Conservation (phyloP, 2,888 invertebrate species). For the Rhagonycha fulva region DNA sequence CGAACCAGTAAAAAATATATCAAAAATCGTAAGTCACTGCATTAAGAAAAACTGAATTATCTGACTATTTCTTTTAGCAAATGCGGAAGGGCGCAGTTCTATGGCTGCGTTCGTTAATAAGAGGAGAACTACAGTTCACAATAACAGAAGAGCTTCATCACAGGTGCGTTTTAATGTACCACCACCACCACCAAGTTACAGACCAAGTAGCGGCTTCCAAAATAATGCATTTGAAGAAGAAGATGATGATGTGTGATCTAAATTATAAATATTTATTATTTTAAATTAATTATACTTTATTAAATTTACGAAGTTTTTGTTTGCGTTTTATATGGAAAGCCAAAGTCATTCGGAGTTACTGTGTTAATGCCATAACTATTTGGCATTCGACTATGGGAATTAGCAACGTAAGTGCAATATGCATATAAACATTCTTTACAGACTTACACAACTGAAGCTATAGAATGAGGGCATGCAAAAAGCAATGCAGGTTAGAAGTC, state of each 20-base stretch:
- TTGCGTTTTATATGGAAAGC: too few relatives aligned
- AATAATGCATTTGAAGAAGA: not conserved
- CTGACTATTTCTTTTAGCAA: not conserved
- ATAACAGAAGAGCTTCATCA: not conserved
- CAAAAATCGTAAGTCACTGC: not conserved
- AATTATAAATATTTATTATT: not conserved
- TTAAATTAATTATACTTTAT: not conserved
- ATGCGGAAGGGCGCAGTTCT: not conserved
- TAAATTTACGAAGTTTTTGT: not conserved
- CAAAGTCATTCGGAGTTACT: too few relatives aligned
- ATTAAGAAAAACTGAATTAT: not conserved
- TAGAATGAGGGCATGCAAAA: too few relatives aligned
- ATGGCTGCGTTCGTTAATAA: slow-evolving; percentile 5
- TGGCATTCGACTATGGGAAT: too few relatives aligned
- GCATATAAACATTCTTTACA: too few relatives aligned
- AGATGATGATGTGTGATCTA: not conserved
- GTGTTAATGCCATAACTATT: too few relatives aligned
- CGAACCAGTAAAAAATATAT: slow-evolving; percentile 26
- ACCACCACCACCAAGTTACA: not conserved
- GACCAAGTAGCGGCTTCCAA: not conserved
- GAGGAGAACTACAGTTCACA: slow-evolving; percentile 2
- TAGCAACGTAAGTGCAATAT: too few relatives aligned
- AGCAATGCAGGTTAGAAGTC: too few relatives aligned
- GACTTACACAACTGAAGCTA: too few relatives aligned
- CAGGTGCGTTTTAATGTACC: not conserved